Evolutionary conservation across 1,140 invertebrate genomes (phyloP).

Genomic region (Drosophila neocordata): DNA sequence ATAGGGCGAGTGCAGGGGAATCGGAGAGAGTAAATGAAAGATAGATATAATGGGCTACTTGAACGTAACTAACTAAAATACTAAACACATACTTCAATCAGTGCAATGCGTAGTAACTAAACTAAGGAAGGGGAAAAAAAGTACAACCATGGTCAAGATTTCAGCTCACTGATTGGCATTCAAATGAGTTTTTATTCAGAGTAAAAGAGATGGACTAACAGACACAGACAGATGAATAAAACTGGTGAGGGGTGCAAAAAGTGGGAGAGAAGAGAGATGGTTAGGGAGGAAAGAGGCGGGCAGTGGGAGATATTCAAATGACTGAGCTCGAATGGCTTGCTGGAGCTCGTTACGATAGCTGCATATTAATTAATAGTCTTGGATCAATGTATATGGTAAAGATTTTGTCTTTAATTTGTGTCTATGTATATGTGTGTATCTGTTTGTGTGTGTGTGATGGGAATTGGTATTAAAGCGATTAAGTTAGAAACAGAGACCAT

Average conservation of each 20-base stretch:
- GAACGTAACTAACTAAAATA: constrained; percentile 9
- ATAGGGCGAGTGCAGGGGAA: neutral
- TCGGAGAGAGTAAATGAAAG: neutral
- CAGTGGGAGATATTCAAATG: constrained; percentile 13
- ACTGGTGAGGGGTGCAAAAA: neutral
- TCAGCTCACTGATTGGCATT: constrained; percentile 18
- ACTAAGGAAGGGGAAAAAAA: neutral
- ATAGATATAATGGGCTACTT: neutral
- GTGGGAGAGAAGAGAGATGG: neutral
- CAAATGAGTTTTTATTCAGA: constrained; percentile 8
- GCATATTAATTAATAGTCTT: constrained; percentile 22
- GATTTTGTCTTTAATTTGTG: neutral
- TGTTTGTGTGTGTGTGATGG: neutral
- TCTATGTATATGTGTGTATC: neutral
- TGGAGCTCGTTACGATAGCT: constrained; percentile 13
- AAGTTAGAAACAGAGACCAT: constrained; percentile 1
- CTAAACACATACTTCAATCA: constrained; percentile 20
- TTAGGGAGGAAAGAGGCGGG: neutral
- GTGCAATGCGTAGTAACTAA: constrained; percentile 8
- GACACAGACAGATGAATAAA: neutral
- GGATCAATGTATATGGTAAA: constrained; percentile 10
- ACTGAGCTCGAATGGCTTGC: constrained; percentile 8
- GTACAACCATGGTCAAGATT: constrained; percentile 16
- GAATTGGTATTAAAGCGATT: constrained; percentile 4
- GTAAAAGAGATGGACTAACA: neutral